Percentiles rank a stretch among this genome's conserved stretches.
phyloP scores from a whole-genome alignment of 1,140 invertebrate genomes.

The Heliconius congener region DNA sequence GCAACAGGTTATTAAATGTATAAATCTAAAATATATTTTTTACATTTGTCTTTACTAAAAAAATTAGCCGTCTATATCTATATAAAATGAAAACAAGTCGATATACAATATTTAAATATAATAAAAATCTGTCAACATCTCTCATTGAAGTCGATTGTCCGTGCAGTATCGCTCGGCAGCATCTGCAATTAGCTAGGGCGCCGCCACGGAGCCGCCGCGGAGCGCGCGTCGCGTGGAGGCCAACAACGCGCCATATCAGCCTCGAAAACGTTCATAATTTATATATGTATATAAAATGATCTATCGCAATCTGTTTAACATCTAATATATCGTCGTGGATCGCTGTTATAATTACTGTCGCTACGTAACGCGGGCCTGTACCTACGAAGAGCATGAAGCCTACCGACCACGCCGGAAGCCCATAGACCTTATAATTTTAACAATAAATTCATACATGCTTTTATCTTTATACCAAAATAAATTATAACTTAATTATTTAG shows the following conservation, averaged over 20 bases:
- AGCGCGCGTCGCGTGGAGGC: conserved; percentile 9
- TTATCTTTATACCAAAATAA: conserved; percentile 44
- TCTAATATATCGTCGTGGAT: conserved; percentile 24
- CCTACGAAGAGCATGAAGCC: conserved; percentile 1
- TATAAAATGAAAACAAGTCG: conserved; percentile 48
- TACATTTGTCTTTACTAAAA: conserved; percentile 51
- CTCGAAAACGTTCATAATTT: conserved; percentile 22
- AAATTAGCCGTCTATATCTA: conserved; percentile 55
- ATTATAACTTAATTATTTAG: conserved; percentile 47
- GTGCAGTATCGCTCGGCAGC: conserved; percentile 25
- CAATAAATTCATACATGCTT: conserved; percentile 34
- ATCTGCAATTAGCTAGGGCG: conserved; percentile 17
- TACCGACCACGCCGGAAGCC: conserved; percentile 19
- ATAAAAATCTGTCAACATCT: conserved; percentile 44
- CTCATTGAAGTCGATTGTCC: conserved; percentile 37
- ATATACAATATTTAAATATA: conserved; percentile 49
- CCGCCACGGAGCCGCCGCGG: conserved; percentile 10
- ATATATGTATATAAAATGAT: conserved; percentile 31
- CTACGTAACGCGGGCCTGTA: conserved; percentile 14
- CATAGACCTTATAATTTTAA: conserved; percentile 25
- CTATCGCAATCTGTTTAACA: conserved; percentile 26
- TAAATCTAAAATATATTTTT: conserved; percentile 37
- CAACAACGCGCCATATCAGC: conserved; percentile 10
- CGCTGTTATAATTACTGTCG: conserved; percentile 23
- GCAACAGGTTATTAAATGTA: neutral